phyloP scores from a whole-genome alignment of 2,113 vertebrate species.

The Clarias macrocephalus region DNA sequence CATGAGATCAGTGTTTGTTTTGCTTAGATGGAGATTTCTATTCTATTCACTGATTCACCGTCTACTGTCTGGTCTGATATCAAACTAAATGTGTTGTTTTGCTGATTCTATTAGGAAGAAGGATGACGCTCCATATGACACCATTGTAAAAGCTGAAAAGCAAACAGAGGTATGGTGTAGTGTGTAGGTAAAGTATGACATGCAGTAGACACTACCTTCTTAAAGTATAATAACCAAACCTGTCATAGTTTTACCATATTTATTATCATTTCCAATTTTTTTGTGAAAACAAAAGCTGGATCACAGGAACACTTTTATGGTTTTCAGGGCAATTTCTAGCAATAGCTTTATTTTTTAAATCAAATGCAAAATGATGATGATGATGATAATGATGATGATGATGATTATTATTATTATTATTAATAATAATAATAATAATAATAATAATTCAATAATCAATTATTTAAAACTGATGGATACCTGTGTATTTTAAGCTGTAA shows the following conservation, averaged over 20 bases:
- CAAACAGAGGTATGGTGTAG: constrained; percentile 5
- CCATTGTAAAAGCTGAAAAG: not conserved
- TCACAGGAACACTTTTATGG: too few species aligned
- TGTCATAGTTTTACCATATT: not conserved
- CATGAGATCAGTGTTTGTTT: too few species aligned
- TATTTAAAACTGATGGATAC: too few species aligned
- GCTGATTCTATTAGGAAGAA: constrained; percentile 11
- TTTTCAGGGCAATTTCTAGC: too few species aligned
- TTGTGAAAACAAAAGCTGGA: not conserved
- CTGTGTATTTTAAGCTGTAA: too few species aligned
- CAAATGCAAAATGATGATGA: too few species aligned
- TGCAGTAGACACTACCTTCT: not conserved
- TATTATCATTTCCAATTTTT: not conserved
- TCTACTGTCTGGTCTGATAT: not conserved
- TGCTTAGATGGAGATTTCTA: not conserved
- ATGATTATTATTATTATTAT: too few species aligned
- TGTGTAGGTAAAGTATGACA: not conserved
- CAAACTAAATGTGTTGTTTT: not conserved
- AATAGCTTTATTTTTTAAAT: too few species aligned
- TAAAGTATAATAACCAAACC: not conserved
- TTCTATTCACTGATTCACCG: not conserved
- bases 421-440: too few species aligned
- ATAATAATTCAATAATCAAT: too few species aligned
- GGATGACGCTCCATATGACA: not conserved
- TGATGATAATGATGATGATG: too few species aligned